Conservation (phyloP, 2,113 vertebrate genomes). For the Chitala chitala region DNA sequence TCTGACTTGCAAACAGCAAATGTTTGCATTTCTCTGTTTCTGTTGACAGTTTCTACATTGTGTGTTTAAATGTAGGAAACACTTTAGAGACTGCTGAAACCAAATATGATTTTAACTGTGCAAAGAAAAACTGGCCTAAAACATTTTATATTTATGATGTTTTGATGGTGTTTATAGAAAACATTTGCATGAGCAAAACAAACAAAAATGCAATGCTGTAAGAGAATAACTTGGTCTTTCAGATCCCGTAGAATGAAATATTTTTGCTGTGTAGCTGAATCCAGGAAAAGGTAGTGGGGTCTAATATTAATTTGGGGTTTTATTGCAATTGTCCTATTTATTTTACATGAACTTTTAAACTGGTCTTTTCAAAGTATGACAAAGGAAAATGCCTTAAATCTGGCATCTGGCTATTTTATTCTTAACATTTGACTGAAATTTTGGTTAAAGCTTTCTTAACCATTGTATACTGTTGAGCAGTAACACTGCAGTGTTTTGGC, state of each 20-base stretch:
- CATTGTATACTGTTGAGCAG: background rate
- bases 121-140: conserved; percentile 18
- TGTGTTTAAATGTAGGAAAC: background rate
- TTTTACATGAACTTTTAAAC: background rate
- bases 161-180: too few relatives aligned
- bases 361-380: background rate
- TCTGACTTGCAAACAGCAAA: background rate
- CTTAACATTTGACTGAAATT: conserved; percentile 3
- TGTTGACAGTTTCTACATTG: background rate
- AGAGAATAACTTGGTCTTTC: too few relatives aligned
- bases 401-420: conserved; percentile 11
- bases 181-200: too few relatives aligned
- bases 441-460: background rate
- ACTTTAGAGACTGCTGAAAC: conserved; percentile 39
- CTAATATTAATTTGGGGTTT: background rate
- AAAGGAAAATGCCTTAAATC: conserved; percentile 11
- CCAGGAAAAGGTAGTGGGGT: background rate
- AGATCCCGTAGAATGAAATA: background rate
- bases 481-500: background rate
- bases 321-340: conserved; percentile 9
- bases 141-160: conserved; percentile 47
- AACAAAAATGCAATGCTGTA: too few relatives aligned
- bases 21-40: background rate
- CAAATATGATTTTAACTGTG: conserved; percentile 50
- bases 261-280: background rate